Evolutionary conservation across 2,888 invertebrate species (phyloP), one percentile per base, ranked within the genome.

Genomic region (Harpalus rubripes): DNA sequence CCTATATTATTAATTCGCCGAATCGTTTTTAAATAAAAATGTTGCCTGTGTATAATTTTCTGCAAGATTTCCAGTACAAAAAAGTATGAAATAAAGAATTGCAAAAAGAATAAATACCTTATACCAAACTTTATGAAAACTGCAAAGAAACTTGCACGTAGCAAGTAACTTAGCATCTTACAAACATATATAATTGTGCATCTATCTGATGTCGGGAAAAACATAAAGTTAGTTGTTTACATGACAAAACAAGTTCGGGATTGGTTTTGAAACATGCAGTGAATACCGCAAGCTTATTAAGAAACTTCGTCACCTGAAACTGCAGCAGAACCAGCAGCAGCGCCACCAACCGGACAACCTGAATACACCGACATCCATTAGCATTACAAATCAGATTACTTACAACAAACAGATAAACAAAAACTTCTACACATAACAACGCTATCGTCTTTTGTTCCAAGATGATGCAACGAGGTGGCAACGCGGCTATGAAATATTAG

Each of bases 261-360:
- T 68, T 68, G 32, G 68, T 68, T 68, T 39, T 68, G 26, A 68
- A 59, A 68, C 68, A 68, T 68, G 68, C 39, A 32, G 32, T 15
- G 68, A 68, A 68, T 68, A 68, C 68, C 68, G 32, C 68, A 68
- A 68, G 68, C 68, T 68, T 68, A 68, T 68, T 68, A 68, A 32
- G 68, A 68, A 59, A 68, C 68, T 68, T 68, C 68, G 68, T 39
- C 68, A 68, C 68, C 68, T 68, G 68, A 68, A 68, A 68, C 68
- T 65, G 65, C 65, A 65, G 26, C 26, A 32, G 65, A 65, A 7
- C 26, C 68, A 32, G 68, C 68, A 68, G 32, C 32, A 26, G 68
- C 5, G 5, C 32, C 5, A 32, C 5, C 32, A 68, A n/a, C 26
- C 18, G 59, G 59, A 63, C 32, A 15, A 68, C n/a, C 68, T 63